Percentiles rank a stretch among this genome's conserved stretches.
These are phyloP conservation scores for Drosophila paramelanica DNA, from an alignment of 2,888 invertebrate species.

Conservation along the genomic window DNA sequence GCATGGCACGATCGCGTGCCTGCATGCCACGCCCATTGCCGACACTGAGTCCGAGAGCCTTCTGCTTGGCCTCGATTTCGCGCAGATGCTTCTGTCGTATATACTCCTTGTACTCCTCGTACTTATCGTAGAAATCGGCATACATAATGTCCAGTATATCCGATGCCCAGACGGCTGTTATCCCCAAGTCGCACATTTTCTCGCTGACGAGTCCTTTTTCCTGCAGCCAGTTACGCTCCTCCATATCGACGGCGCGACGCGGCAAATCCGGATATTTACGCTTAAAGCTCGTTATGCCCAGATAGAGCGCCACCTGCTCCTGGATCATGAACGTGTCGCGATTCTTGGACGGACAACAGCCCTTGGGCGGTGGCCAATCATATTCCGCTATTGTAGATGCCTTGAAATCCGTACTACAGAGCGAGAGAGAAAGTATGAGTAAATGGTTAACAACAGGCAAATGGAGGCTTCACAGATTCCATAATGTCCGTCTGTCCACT, in stretches of 20 bases:
- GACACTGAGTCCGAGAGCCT: slow-evolving; percentile 86
- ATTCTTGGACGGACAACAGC: slow-evolving; percentile 86
- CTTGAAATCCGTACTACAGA: slow-evolving; percentile 87
- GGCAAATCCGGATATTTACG: slow-evolving; percentile 96
- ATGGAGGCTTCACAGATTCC: too few species aligned
- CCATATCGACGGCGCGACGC: slow-evolving; percentile 93
- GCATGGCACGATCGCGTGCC: slow-evolving; percentile 91
- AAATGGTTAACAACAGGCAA: too few species aligned
- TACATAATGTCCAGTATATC: slow-evolving; percentile 98
- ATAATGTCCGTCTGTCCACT: too few species aligned
- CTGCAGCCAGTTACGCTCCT: slow-evolving; percentile 94
- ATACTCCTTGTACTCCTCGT: slow-evolving; percentile 93
- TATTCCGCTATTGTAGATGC: slow-evolving; percentile 97
- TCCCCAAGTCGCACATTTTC: slow-evolving; percentile 95
- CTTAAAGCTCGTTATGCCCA: slow-evolving; percentile 98
- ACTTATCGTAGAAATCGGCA: slow-evolving; percentile 97
- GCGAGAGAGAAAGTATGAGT: too few species aligned
- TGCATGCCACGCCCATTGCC: slow-evolving; percentile 85
- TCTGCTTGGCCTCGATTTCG: slow-evolving; percentile 89
- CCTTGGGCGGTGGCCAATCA: slow-evolving; percentile 92
- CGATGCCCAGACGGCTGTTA: slow-evolving; percentile 95
- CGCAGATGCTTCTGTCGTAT: slow-evolving; percentile 87
- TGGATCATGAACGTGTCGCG: slow-evolving; percentile 96
- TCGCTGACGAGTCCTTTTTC: slow-evolving; percentile 94
- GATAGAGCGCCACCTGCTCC: slow-evolving; percentile 97